Conservation (phyloP, 2,797 vertebrate species). For the Squalus acanthias region DNA sequence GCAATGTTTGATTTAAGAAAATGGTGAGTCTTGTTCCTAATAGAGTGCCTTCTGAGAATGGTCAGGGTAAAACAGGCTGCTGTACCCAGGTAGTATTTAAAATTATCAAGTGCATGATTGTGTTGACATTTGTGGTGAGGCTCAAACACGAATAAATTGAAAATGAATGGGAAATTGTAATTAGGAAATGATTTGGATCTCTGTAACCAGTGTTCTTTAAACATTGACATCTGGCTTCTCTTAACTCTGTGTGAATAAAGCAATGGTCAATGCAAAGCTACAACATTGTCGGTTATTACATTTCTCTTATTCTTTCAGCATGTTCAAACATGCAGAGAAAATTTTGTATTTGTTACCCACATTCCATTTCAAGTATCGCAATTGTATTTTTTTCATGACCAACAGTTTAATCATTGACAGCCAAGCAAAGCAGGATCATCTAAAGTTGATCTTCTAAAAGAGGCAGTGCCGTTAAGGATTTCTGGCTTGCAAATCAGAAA, state of each 20-base stretch:
- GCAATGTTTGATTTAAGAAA: background rate
- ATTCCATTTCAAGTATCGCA: background rate
- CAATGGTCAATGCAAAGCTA: background rate
- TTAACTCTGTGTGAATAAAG: background rate
- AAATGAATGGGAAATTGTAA: background rate
- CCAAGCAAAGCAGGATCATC: background rate
- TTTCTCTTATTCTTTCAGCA: background rate
- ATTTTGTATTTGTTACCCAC: background rate
- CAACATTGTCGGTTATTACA: background rate
- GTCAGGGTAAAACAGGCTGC: background rate
- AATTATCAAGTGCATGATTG: background rate
- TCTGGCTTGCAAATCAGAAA: background rate
- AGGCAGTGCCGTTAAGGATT: background rate
- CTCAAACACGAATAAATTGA: background rate
- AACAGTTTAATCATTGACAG: background rate
- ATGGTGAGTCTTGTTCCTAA: background rate
- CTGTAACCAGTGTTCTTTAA: background rate
- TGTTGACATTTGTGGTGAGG: background rate
- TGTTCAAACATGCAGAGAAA: background rate
- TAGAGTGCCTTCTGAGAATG: background rate
- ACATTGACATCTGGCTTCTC: background rate
- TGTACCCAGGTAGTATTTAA: background rate
- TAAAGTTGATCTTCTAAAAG: background rate
- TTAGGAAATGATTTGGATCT: background rate
- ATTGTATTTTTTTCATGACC: background rate